phyloP scores from a whole-genome alignment of 2,797 vertebrate species.

The Alca torda region DNA sequence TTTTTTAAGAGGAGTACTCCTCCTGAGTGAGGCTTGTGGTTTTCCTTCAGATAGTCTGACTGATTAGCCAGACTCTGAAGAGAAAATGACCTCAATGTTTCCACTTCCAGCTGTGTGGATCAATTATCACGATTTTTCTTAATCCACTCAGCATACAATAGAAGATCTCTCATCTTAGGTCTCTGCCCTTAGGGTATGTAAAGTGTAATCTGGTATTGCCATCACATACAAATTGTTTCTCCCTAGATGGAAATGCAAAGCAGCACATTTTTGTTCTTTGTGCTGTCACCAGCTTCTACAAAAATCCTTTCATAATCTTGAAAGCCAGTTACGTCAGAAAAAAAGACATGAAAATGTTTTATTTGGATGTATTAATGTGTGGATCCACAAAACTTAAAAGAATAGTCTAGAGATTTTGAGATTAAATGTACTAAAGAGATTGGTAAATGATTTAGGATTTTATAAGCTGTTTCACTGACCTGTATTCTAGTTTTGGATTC shows the following conservation, averaged over 20 bases:
- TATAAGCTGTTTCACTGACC: neutral
- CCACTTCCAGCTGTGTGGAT: slow-evolving; percentile 56
- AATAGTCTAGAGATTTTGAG: neutral
- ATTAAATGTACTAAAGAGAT: neutral
- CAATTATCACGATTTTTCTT: slow-evolving; percentile 42
- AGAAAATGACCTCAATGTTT: slow-evolving; percentile 67
- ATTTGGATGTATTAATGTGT: neutral
- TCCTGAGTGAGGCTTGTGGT: slow-evolving; percentile 48
- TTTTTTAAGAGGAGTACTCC: neutral
- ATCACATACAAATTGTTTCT: slow-evolving; percentile 20
- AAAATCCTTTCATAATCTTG: slow-evolving; percentile 32
- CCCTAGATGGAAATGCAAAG: slow-evolving; percentile 30
- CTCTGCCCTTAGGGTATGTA: slow-evolving; percentile 13
- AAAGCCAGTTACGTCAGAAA: slow-evolving; percentile 14
- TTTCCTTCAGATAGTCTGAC: slow-evolving; percentile 60
- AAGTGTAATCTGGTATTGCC: slow-evolving; percentile 47
- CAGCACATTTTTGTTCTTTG: slow-evolving; percentile 28
- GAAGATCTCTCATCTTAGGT: slow-evolving; percentile 44
- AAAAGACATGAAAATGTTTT: neutral
- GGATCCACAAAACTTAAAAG: neutral
- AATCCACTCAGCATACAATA: slow-evolving; percentile 30
- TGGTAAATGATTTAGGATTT: neutral
- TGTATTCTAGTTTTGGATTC: neutral
- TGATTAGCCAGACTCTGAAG: slow-evolving; percentile 45
- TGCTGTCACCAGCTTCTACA: slow-evolving; percentile 30